Evolutionary conservation across 2,113 vertebrate species (phyloP).

Genomic region (Oryctolagus cuniculus): mOryCun1.1 NC_091452.1:20037501-20038000

Average conservation of each 20-base stretch:
- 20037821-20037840: too few relatives aligned
- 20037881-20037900: too few relatives aligned
- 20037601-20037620: not conserved
- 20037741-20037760: not conserved
- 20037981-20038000: too few relatives aligned
- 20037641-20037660: not conserved
- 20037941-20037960: too few relatives aligned
- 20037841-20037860: too few relatives aligned
- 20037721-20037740: not conserved
- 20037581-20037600: not conserved
- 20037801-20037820: too few relatives aligned
- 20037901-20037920: too few relatives aligned
- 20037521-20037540: not conserved
- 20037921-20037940: too few relatives aligned
- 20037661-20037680: not conserved
- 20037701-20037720: not conserved
- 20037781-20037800: not conserved
- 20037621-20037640: not conserved
- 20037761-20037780: not conserved
- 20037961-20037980: too few relatives aligned
- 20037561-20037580: not conserved
- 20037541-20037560: not conserved
- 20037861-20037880: too few relatives aligned
- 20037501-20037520: too few relatives aligned
- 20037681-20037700: not conserved